These are phyloP conservation scores for Diarsia dahlii DNA, from an alignment of 2,888 invertebrate species.

Conservation along the genomic window DNA sequence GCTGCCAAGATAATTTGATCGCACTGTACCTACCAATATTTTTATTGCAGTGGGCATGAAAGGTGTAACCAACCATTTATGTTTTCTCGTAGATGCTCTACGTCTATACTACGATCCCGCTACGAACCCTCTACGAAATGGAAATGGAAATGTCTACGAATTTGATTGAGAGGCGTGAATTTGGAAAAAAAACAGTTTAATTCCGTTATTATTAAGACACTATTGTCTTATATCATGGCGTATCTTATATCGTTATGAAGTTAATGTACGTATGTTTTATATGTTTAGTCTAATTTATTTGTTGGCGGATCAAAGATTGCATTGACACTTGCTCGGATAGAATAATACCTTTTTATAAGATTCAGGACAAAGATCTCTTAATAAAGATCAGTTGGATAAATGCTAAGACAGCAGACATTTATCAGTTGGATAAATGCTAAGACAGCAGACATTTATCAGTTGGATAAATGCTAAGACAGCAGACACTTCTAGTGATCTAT, in stretches of 20 bases:
- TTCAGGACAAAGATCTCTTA: not conserved
- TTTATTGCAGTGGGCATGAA: too few species aligned
- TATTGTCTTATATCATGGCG: too few species aligned
- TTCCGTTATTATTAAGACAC: not conserved
- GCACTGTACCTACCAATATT: too few species aligned
- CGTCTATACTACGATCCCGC: not conserved
- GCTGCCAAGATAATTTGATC: too few species aligned
- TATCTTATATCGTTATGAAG: not conserved
- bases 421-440: not conserved
- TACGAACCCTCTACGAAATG: constrained; percentile 1
- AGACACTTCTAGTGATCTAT: constrained; percentile 66
- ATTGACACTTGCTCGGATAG: not conserved
- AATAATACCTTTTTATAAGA: not conserved
- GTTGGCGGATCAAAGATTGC: not conserved
- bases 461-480: not conserved
- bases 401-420: constrained; percentile 46
- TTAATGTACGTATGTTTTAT: not conserved
- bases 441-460: not conserved
- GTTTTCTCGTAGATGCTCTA: constrained; percentile 6
- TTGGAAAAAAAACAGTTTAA: not conserved
- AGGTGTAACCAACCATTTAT: not conserved
- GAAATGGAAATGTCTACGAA: not conserved
- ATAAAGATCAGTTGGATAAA: not conserved
- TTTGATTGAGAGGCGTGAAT: not conserved
- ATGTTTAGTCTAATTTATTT: not conserved